Conservation (phyloP, 2,888 invertebrate genomes). For the Drosophila mettleri region DNA sequence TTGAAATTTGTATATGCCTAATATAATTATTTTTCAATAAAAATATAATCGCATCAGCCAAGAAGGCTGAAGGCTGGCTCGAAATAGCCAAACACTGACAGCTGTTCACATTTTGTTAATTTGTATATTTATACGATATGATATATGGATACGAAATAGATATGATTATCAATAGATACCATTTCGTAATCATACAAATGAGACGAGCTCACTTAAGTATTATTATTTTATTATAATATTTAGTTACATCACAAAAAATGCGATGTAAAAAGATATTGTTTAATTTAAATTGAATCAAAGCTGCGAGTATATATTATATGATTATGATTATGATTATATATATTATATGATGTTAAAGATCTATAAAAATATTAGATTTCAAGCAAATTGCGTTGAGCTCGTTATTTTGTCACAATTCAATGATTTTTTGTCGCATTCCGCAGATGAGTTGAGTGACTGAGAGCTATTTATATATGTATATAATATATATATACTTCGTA, state of each 20-base stretch:
- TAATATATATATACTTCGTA: background rate
- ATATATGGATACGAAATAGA: background rate
- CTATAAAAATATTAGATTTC: slow-evolving; percentile 22
- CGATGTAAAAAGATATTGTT: background rate
- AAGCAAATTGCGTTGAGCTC: slow-evolving; percentile 3
- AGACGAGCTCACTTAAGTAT: background rate
- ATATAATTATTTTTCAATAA: no score
- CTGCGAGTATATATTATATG: no score
- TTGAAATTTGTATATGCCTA: no score
- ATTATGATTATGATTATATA: no score
- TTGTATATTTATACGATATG: no score
- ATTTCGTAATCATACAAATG: background rate
- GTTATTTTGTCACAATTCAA: slow-evolving; percentile 4
- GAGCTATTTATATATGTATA: background rate
- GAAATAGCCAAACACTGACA: no score
- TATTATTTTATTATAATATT: background rate
- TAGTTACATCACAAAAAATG: background rate
- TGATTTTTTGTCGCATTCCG: slow-evolving; percentile 1
- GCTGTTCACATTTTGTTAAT: no score
- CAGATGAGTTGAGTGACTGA: slow-evolving; percentile 8
- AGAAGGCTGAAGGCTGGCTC: no score
- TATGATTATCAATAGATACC: no score
- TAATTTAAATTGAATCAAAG: no score
- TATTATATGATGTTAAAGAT: no score
- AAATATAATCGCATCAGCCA: no score